Percentiles rank a stretch among this genome's conserved stretches.
Conservation (phyloP, 2,113 vertebrate species). For the Oreochromis aureus region DNA sequence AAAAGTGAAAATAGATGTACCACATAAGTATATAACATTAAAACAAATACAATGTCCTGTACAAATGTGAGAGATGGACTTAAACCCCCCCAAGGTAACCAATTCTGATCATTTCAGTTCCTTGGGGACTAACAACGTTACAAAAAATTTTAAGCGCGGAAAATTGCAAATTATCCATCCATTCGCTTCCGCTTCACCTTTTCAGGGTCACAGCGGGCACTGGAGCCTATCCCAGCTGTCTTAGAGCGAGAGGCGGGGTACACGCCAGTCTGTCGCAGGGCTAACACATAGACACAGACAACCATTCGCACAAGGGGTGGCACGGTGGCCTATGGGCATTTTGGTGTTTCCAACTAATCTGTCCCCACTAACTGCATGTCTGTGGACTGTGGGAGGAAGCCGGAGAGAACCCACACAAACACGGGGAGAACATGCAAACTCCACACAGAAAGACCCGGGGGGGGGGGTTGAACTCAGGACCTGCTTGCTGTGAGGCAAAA, state of each 20-base stretch:
- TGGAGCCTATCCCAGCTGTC: neutral
- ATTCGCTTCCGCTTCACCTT: neutral
- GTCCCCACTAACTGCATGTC: neutral
- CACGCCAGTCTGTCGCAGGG: neutral
- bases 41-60: neutral
- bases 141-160: neutral
- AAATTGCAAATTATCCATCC: neutral
- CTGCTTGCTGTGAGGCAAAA: neutral
- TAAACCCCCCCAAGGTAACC: neutral
- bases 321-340: no score
- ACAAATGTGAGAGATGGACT: rapidly evolving
- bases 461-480: neutral
- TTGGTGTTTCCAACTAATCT: neutral
- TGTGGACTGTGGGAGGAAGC: neutral
- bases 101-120: neutral
- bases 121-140: neutral
- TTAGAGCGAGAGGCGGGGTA: neutral
- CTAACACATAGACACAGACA: neutral
- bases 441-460: neutral
- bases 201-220: neutral
- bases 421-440: rapidly evolving
- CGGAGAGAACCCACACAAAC: neutral
- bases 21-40: neutral
- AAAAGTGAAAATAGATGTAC: neutral
- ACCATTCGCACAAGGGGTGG: neutral